A percentile compares a stretch with the other conserved stretches of the same genome.
These are phyloP conservation scores for Carassius carassius DNA, from an alignment of 2,113 vertebrate species.

Conservation along the genomic window DNA sequence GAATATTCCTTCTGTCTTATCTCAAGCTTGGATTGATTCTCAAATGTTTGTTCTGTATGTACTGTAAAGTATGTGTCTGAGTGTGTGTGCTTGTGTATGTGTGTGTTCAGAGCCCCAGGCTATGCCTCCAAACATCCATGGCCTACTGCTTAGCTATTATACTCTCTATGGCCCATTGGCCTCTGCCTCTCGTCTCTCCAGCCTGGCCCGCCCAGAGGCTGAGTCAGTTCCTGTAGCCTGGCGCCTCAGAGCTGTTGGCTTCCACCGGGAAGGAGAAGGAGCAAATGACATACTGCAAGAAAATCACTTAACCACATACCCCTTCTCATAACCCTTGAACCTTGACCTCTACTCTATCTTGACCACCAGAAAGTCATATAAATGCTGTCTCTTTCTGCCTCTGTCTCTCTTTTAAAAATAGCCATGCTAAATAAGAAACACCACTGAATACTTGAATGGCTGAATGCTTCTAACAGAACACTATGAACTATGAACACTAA, in stretches of 20 bases:
- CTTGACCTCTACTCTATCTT: conserved; percentile 61
- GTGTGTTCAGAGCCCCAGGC: conserved; percentile 60
- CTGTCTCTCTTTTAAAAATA: not conserved
- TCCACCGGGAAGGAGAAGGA: conserved; percentile 15
- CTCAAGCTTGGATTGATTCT: not conserved
- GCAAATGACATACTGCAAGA: conserved; percentile 45
- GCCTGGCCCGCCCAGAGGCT: conserved; percentile 57
- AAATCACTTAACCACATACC: conserved; percentile 66
- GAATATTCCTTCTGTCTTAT: conserved; percentile 18
- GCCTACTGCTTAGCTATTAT: conserved; percentile 71
- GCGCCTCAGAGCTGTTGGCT: conserved; percentile 11
- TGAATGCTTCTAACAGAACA: not conserved
- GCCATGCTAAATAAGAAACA: not conserved
- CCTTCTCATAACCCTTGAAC: conserved; percentile 67
- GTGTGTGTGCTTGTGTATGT: conserved; percentile 61
- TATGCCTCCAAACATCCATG: conserved; percentile 50
- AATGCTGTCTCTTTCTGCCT: conserved; percentile 1
- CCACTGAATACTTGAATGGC: too few relatives aligned
- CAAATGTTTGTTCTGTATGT: conserved; percentile 34
- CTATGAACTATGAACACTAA: not conserved
- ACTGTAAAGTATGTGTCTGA: conserved; percentile 27
- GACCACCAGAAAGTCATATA: conserved; percentile 37
- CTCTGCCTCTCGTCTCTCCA: conserved; percentile 47
- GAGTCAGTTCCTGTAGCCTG: conserved; percentile 38
- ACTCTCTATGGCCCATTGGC: conserved; percentile 66